A percentile compares a stretch with the other conserved stretches of the same genome.
Conservation (phyloP, 1,140 invertebrate species). For the Drosophila nebulosa region DNA sequence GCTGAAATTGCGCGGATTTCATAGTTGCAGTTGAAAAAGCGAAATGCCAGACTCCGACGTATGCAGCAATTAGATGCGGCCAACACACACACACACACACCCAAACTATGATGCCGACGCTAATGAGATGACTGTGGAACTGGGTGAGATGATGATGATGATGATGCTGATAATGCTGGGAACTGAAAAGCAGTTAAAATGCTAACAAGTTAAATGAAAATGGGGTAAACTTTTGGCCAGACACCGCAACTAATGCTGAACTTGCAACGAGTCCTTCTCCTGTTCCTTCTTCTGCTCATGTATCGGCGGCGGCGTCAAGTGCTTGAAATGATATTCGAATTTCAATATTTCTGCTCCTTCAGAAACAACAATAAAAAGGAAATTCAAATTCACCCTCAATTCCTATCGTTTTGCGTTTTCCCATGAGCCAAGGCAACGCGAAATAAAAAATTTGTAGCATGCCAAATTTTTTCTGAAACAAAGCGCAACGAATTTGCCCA, state of each 20-base stretch:
- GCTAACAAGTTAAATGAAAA: constrained; percentile 30
- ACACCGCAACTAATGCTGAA: constrained; percentile 50
- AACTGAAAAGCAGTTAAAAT: constrained; percentile 30
- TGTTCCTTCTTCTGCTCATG: neutral
- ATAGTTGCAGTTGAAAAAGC: neutral
- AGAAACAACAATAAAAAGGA: constrained; percentile 9
- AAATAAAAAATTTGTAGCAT: constrained; percentile 59
- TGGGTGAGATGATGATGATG: neutral
- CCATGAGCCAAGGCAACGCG: constrained; percentile 44
- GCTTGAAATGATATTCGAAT: constrained; percentile 72
- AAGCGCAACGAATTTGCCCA: constrained; percentile 62
- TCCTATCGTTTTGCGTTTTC: constrained; percentile 27
- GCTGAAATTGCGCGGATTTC: constrained; percentile 21
- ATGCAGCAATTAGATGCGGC: constrained; percentile 76
- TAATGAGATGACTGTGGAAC: constrained; percentile 58
- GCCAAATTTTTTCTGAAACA: constrained; percentile 57
- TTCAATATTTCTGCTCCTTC: constrained; percentile 62
- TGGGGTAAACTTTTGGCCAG: constrained; percentile 27
- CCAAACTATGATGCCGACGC: constrained; percentile 58
- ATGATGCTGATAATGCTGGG: constrained; percentile 27
- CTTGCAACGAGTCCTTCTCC: neutral
- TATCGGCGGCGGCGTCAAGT: constrained; percentile 28
- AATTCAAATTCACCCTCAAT: constrained; percentile 17
- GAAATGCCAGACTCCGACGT: constrained; percentile 29
- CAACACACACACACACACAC: constrained; percentile 49